Base-by-base conservation (phyloP, 2,113 vertebrate species). In the Scopus umbretta region DNA sequence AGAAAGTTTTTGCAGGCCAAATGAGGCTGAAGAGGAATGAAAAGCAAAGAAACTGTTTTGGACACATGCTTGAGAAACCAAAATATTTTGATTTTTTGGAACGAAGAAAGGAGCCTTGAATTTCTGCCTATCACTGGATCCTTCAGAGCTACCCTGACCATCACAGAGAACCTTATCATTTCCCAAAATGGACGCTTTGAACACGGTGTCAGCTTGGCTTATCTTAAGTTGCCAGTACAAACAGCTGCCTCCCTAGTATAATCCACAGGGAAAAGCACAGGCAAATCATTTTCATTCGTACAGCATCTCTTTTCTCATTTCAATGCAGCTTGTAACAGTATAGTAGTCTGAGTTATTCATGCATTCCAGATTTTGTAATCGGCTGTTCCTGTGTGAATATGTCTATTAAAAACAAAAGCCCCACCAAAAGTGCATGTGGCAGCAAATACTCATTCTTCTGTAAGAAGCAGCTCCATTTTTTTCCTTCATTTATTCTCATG, bases 81-180 rank as follows among this genome's bases (percentile, higher is more conserved):
- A 94, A 95, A 95, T 86, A 91, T 95, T 95, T 91, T 29, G 53
- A 36, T 76, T 38, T 74, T 95, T 87, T 90, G 38, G 88, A 88
- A 80, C 36, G 86, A 75, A 97, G 95, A 81, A 97, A 75, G 94
- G 93, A 81, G 87, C 97, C 97, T 97, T 97, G 95, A 95, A 95
- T 92, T 97, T 94, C 91, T 97, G 96, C 97, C 90, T 82, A 21
- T 92, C 84, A 18, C 58, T n/a, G 66, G 30, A 16, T 38, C 70
- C 94, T 84, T 47, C 75, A 25, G 30, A 86, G 63, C 88, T 38
- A 2, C 75, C 18, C 78, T 14, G 63, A 89, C 68, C 71, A 5
- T 58, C 95, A 94, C 92, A 67, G 63, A 86, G 74, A 76, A 87
- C 91, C 82, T 96, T 91, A 63, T 86, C 86, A 19, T 88, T 40